These are phyloP conservation scores for Stercorarius parasiticus DNA, from an alignment of 2,113 vertebrate species.

Conservation along the genomic window DNA sequence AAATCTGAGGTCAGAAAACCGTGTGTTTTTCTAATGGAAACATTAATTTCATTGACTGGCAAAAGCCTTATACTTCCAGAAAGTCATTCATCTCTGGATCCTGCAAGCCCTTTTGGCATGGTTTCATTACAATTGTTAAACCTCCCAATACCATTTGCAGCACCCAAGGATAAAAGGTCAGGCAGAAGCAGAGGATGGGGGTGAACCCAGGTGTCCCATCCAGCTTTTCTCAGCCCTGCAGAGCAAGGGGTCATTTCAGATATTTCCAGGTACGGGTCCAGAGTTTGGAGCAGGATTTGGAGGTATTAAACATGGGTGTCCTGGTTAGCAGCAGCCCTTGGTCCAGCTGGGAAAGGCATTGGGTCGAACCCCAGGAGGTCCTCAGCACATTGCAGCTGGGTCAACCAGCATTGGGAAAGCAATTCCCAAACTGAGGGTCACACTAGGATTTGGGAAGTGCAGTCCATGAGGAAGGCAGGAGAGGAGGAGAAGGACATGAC, in stretches of 20 bases:
- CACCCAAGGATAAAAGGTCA: not conserved
- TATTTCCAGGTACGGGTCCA: accelerated
- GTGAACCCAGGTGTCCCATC: not conserved
- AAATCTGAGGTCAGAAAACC: not conserved
- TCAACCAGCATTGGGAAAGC: accelerated
- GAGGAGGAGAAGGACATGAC: not conserved
- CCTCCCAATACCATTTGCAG: not conserved
- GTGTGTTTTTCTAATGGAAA: not conserved
- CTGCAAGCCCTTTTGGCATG: not conserved
- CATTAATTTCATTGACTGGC: not conserved
- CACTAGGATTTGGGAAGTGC: not conserved
- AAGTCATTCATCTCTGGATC: not conserved
- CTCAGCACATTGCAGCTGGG: accelerated
- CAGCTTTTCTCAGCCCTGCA: not conserved
- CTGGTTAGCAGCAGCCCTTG: not conserved
- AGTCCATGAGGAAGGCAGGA: not conserved
- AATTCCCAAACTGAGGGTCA: not conserved
- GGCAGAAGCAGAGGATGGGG: not conserved
- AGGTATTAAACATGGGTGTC: not conserved
- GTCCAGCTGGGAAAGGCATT: not conserved
- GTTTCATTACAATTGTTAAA: not conserved
- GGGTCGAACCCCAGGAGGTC: not conserved
- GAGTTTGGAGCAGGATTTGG: not conserved
- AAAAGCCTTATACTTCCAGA: not conserved
- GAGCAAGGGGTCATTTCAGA: not conserved